Percentiles rank a stretch among this genome's conserved stretches.
Evolutionary conservation across 2,797 vertebrate species (phyloP).

Genomic region (Darevskia mixta): DNA sequence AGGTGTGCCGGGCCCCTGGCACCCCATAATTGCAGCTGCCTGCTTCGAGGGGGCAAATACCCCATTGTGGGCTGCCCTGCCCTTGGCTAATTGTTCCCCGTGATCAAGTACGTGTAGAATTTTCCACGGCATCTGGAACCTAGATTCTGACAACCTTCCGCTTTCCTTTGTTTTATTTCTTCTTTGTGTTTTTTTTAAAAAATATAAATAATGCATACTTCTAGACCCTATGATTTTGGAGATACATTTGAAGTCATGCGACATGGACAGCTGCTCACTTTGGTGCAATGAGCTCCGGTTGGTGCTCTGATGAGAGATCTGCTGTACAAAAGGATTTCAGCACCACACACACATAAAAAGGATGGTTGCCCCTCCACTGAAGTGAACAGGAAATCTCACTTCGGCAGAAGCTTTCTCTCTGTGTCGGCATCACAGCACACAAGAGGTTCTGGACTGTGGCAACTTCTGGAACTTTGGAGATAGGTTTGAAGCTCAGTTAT

Average conservation of each 20-base stretch:
- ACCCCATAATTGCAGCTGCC: not conserved
- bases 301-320: not conserved
- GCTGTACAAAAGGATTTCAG: not conserved
- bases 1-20: conserved; percentile 36
- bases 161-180: not conserved
- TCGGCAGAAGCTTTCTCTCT: not conserved
- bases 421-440: not conserved
- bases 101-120: not conserved
- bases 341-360: not conserved
- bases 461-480: not conserved
- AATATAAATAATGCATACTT: not conserved
- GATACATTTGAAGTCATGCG: not conserved
- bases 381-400: not conserved
- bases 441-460: not conserved
- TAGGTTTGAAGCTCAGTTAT: not conserved
- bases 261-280: not conserved
- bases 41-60: not conserved
- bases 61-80: not conserved
- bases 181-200: not conserved
- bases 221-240: not conserved
- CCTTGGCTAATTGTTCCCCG: not conserved
- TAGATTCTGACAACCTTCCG: not conserved
- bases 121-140: not conserved
- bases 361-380: not conserved
- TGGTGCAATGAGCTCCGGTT: not conserved